Percentiles rank a stretch among this genome's conserved stretches.
Evolutionary conservation across 2,888 invertebrate genomes (phyloP).

Genomic region (Orthosia incerta): DNA sequence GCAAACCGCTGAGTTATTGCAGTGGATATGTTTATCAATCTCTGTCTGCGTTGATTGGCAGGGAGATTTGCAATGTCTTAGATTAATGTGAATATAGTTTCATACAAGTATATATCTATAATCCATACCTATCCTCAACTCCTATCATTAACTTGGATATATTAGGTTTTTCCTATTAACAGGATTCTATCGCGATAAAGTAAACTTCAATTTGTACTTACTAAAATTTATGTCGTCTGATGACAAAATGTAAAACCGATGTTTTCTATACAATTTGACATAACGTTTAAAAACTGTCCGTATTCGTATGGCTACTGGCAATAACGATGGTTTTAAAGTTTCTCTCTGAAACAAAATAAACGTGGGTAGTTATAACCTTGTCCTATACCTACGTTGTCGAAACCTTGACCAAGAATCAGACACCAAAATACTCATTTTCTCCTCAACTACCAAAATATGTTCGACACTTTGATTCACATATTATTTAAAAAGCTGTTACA

Average conservation of each 20-base stretch:
- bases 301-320: background rate
- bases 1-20: background rate
- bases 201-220: too few species aligned
- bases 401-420: slow-evolving; percentile 18
- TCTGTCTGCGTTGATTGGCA: slow-evolving; percentile 10
- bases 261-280: too few species aligned
- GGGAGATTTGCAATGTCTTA: background rate
- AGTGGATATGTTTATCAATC: background rate
- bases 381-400: background rate
- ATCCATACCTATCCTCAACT: too few species aligned
- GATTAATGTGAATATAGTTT: slow-evolving; percentile 1
- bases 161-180: too few species aligned
- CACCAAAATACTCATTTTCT: background rate
- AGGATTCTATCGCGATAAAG: too few species aligned
- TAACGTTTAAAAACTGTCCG: too few species aligned
- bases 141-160: too few species aligned
- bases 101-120: background rate
- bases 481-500: background rate
- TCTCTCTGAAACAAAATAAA: background rate
- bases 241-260: too few species aligned
- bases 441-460: too few species aligned
- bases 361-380: slow-evolving; percentile 8
- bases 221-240: too few species aligned
- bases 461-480: background rate
- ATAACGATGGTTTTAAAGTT: background rate